A percentile compares a stretch with the other conserved stretches of the same genome.
Conservation (phyloP, 2,888 invertebrate genomes). For the Dione juno region DNA sequence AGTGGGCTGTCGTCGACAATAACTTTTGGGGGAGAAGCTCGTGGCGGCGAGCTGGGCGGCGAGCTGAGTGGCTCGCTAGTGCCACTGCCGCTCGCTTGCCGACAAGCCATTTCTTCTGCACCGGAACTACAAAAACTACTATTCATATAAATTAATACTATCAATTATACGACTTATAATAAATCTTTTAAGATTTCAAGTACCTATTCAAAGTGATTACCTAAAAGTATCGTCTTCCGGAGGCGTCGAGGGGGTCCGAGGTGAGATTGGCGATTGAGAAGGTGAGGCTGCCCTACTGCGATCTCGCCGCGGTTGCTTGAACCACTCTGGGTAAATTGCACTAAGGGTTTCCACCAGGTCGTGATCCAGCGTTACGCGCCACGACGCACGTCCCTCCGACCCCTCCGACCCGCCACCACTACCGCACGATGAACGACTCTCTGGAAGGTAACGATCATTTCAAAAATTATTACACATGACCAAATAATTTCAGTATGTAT, state of each 20-base stretch:
- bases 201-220: not conserved
- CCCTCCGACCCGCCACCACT: constrained; percentile 88
- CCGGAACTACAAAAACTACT: constrained; percentile 62
- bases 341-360: constrained; percentile 96
- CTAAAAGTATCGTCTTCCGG: constrained; percentile 64
- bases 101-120: constrained; percentile 79
- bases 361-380: constrained; percentile 96
- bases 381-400: constrained; percentile 89
- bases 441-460: constrained; percentile 70
- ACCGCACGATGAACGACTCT: constrained; percentile 90
- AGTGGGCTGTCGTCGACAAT: constrained; percentile 97
- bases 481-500: not conserved
- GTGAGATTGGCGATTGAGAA: constrained; percentile 67
- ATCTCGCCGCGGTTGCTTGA: constrained; percentile 84
- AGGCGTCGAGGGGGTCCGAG: constrained; percentile 59
- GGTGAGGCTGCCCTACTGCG: constrained; percentile 72
- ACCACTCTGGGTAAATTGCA: constrained; percentile 97
- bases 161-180: not conserved
- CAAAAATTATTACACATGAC: not conserved
- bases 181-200: not conserved
- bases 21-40: constrained; percentile 93
- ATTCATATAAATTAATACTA: not conserved
- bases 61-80: constrained; percentile 78
- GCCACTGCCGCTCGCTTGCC: constrained; percentile 76
- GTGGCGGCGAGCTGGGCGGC: constrained; percentile 80